phyloP scores from a whole-genome alignment of 2,888 invertebrate species.

The Drosophila paramelanica region DNA sequence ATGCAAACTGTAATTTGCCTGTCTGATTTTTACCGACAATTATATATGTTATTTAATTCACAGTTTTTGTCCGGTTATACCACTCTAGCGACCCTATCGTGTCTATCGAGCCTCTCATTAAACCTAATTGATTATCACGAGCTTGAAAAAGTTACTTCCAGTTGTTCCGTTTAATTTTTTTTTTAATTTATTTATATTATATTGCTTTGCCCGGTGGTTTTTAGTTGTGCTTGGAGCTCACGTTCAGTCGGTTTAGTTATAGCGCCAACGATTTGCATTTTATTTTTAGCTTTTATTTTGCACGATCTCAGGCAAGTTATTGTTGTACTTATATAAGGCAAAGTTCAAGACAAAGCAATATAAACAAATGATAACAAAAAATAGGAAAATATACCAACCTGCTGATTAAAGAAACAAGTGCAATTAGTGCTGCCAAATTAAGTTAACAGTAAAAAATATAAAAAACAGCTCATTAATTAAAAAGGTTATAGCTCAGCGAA shows the following conservation, averaged over 20 bases:
- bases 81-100: background rate
- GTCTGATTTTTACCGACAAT: conserved; percentile 21
- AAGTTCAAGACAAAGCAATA: background rate
- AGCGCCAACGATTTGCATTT: background rate
- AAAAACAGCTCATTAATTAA: background rate
- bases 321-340: background rate
- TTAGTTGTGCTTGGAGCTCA: conserved; percentile 42
- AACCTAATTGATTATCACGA: conserved; percentile 32
- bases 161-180: background rate
- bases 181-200: background rate
- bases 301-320: conserved; percentile 5
- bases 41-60: conserved; percentile 6
- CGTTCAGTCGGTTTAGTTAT: conserved; percentile 27
- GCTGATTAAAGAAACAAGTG: conserved; percentile 16
- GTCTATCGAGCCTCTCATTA: conserved; percentile 23
- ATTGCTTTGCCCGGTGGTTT: no score
- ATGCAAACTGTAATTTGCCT: conserved; percentile 1
- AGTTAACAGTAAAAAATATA: background rate
- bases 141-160: background rate
- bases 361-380: conserved; percentile 1
- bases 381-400: background rate
- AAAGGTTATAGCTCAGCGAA: conserved; percentile 12
- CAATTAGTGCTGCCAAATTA: conserved; percentile 4
- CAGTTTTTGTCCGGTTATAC: conserved; percentile 21
- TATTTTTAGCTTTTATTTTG: background rate